Evolutionary conservation across 2,888 invertebrate genomes (phyloP).

Genomic region (Elysia crispata): DNA sequence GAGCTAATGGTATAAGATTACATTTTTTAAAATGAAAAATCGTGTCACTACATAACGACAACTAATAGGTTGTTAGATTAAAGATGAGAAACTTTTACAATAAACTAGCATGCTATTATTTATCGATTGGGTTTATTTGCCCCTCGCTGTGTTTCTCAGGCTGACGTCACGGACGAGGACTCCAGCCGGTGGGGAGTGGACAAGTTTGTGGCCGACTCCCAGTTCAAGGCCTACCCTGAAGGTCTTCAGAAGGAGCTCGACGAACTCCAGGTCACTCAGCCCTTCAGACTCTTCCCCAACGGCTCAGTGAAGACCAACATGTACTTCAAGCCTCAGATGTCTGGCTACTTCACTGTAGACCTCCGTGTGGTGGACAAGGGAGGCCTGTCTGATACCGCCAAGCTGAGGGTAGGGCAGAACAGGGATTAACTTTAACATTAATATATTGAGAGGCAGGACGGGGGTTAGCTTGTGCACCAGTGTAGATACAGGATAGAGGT

Average conservation of each 20-base stretch:
- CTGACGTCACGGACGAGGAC: slow-evolving; percentile 84
- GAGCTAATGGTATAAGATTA: no score
- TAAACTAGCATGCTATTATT: neutral
- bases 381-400: slow-evolving; percentile 57
- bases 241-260: slow-evolving; percentile 50
- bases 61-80: no score
- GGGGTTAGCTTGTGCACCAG: no score
- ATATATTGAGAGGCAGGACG: no score
- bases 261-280: slow-evolving; percentile 53
- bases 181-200: slow-evolving; percentile 82
- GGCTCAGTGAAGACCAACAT: slow-evolving; percentile 88
- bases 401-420: slow-evolving; percentile 54
- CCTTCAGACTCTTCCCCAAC: slow-evolving; percentile 67
- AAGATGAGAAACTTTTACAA: no score
- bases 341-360: slow-evolving; percentile 88
- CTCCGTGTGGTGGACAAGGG: slow-evolving; percentile 54
- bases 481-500: no score
- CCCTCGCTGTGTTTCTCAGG: slow-evolving; percentile 63
- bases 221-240: slow-evolving; percentile 55
- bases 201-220: slow-evolving; percentile 54
- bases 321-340: slow-evolving; percentile 97
- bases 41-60: no score
- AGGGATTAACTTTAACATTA: no score
- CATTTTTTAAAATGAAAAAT: no score
- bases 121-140: neutral